Evolutionary conservation across 2,797 vertebrate species (phyloP).

Genomic region (Lophius americanus): DNA sequence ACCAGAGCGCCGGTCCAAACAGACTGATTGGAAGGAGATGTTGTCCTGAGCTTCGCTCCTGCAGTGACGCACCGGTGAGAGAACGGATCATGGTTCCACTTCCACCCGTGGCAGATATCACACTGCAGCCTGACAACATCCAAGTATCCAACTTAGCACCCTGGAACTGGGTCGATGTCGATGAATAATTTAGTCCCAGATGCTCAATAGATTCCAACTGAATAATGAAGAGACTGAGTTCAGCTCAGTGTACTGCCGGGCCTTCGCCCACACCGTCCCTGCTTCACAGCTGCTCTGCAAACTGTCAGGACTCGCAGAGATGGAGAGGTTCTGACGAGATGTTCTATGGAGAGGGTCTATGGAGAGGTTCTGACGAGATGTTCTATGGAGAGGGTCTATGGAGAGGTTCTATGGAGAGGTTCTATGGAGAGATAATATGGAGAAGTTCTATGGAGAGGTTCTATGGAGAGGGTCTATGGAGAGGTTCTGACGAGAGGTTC

Average conservation of each 20-base stretch:
- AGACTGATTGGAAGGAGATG: conserved; percentile 72
- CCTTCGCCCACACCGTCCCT: conserved; percentile 77
- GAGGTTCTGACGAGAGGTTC: too few relatives aligned
- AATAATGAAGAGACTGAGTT: conserved; percentile 79
- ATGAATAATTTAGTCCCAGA: conserved; percentile 84
- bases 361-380: too few relatives aligned
- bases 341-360: too few relatives aligned
- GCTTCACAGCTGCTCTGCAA: conserved; percentile 67
- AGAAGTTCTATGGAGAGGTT: too few relatives aligned
- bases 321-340: too few relatives aligned
- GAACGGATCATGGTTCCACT: conserved; percentile 37
- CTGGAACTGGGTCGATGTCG: conserved; percentile 81
- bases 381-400: too few relatives aligned
- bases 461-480: too few relatives aligned
- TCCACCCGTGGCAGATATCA: conserved; percentile 64
- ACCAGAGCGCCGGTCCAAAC: conserved; percentile 50
- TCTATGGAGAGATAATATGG: too few relatives aligned
- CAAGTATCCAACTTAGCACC: conserved; percentile 79
- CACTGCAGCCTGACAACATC: conserved; percentile 71
- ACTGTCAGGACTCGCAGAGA: too few relatives aligned
- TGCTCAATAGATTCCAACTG: conserved; percentile 82
- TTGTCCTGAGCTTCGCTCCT: conserved; percentile 65
- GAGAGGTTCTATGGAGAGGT: conserved; percentile 54
- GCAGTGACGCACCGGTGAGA: conserved; percentile 53
- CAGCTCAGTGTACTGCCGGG: conserved; percentile 72